Evolutionary conservation across 2,888 invertebrate genomes (phyloP).

Genomic region (Lypha dubia): DNA sequence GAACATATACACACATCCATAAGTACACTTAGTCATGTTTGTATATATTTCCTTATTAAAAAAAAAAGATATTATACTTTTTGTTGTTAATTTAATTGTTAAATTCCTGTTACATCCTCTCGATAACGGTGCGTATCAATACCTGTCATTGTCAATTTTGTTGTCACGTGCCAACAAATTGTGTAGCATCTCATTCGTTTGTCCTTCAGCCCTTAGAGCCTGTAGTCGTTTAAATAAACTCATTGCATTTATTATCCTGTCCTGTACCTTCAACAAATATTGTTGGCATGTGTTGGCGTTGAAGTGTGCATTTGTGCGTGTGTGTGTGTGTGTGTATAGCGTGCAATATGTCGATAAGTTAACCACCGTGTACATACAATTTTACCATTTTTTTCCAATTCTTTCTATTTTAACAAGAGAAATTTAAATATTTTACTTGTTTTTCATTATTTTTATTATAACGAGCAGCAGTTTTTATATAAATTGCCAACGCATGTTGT

Average conservation of each 20-base stretch:
- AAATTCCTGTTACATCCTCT: neutral
- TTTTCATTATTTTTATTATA: constrained; percentile 59
- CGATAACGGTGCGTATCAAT: neutral
- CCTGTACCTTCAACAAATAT: neutral
- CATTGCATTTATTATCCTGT: neutral
- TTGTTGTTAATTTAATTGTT: constrained; percentile 1
- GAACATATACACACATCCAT: too few species aligned
- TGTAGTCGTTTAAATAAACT: neutral
- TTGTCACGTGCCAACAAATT: constrained; percentile 83
- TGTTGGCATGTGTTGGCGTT: neutral
- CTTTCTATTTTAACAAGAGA: constrained; percentile 44
- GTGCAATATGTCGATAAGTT: constrained; percentile 69
- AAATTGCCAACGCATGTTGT: constrained; percentile 72
- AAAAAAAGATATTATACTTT: neutral
- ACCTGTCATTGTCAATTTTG: constrained; percentile 57
- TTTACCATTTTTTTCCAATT: constrained; percentile 18
- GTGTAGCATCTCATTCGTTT: constrained; percentile 76
- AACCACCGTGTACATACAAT: constrained; percentile 48
- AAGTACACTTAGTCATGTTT: too few species aligned
- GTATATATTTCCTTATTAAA: neutral
- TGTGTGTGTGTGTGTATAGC: constrained; percentile 45
- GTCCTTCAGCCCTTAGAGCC: constrained; percentile 73
- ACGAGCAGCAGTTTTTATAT: constrained; percentile 43
- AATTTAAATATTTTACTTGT: constrained; percentile 70
- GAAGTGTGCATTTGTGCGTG: constrained; percentile 16